phyloP scores from a whole-genome alignment of 1,140 invertebrate species.

The Mycetomoellerius zeteki region DNA sequence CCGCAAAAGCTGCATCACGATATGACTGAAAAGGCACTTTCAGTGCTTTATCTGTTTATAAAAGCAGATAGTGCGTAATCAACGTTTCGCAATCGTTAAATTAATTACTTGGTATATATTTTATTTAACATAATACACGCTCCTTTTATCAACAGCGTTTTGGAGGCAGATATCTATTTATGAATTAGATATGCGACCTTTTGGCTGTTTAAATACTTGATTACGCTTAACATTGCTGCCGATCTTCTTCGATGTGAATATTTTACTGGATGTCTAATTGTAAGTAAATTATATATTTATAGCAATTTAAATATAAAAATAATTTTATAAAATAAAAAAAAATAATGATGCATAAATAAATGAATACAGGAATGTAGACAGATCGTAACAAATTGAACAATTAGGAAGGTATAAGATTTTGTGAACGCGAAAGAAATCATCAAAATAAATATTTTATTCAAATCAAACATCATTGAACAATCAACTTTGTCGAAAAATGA shows the following conservation, averaged over 20 bases:
- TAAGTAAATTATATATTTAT: neutral
- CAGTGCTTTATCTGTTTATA: neutral
- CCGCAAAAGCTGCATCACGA: neutral
- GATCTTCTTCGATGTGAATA: neutral
- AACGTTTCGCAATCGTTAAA: neutral
- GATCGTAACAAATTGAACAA: neutral
- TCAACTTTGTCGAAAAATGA: neutral
- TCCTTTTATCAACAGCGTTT: neutral
- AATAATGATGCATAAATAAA: neutral
- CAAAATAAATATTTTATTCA: neutral
- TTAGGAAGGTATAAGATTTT: neutral
- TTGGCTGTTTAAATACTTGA: neutral
- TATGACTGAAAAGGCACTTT: neutral
- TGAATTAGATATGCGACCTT: neutral
- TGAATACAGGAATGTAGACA: neutral
- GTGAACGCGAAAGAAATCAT: neutral
- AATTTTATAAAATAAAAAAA: neutral
- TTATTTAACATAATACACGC: slow-evolving; percentile 14
- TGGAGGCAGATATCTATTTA: neutral
- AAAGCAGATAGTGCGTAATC: neutral
- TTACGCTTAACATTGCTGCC: neutral
- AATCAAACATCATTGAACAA: neutral
- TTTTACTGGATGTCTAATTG: neutral
- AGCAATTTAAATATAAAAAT: neutral
- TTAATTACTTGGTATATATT: slow-evolving; percentile 34